These are phyloP conservation scores for Reticulitermes speratus DNA, from an alignment of 1,140 invertebrate genomes.

Conservation along the genomic window DNA sequence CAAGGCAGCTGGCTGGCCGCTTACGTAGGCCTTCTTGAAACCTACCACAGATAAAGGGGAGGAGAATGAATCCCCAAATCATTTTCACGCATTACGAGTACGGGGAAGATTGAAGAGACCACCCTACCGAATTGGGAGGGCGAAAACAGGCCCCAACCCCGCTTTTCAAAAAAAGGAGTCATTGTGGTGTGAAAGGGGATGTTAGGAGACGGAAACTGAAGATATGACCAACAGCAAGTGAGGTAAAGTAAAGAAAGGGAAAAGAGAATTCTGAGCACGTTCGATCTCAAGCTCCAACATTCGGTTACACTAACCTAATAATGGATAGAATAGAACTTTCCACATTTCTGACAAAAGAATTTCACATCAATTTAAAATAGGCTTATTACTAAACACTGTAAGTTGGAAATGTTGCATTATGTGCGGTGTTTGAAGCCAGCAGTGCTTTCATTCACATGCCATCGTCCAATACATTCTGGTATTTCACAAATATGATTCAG, in stretches of 20 bases:
- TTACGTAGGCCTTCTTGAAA: neutral
- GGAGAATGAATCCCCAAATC: neutral
- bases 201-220: slow-evolving; percentile 3
- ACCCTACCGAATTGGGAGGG: neutral
- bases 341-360: neutral
- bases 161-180: neutral
- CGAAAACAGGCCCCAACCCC: neutral
- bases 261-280: neutral
- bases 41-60: neutral
- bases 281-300: neutral
- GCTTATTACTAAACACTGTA: neutral
- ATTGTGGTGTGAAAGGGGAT: neutral
- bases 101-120: neutral
- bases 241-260: neutral
- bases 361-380: neutral
- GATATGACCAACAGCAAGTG: neutral
- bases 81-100: neutral
- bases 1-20: neutral
- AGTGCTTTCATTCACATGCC: no score
- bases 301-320: neutral
- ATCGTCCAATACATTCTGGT: no score
- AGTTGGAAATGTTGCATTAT: neutral
- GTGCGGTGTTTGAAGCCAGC: no score
- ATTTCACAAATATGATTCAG: no score
- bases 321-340: neutral